These are phyloP conservation scores for Elegia similella DNA, from an alignment of 2,888 invertebrate genomes.

Conservation along the genomic window DNA sequence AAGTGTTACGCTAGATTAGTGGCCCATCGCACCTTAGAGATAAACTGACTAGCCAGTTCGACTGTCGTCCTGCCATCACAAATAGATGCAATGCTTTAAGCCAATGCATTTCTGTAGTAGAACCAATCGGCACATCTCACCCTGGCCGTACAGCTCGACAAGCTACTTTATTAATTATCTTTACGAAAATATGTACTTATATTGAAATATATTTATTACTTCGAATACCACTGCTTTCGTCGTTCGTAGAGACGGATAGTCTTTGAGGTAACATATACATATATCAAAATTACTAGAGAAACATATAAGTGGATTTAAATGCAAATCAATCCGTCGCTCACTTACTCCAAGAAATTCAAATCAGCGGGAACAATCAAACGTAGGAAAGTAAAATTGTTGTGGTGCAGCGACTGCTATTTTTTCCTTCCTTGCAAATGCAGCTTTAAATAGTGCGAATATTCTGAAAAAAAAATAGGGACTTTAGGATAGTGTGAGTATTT, in stretches of 20 bases:
- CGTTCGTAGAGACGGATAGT: constrained; percentile 15
- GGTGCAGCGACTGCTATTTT: constrained; percentile 15
- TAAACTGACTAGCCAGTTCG: constrained; percentile 31
- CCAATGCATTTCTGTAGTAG: constrained; percentile 1
- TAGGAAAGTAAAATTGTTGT: not conserved
- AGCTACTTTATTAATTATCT: constrained; percentile 5
- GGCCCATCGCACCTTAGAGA: constrained; percentile 14
- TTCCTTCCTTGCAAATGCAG: constrained; percentile 21
- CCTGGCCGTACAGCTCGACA: not conserved
- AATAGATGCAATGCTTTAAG: not conserved
- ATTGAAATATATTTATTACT: constrained; percentile 11
- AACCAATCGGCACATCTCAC: constrained; percentile 2
- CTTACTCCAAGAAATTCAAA: constrained; percentile 24
- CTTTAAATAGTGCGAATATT: constrained; percentile 63
- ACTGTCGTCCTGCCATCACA: constrained; percentile 10
- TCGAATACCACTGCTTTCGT: constrained; percentile 8
- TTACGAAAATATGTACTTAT: constrained; percentile 16
- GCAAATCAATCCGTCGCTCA: constrained; percentile 38
- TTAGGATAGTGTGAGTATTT: not conserved
- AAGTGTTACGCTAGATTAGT: no score
- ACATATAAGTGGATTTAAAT: constrained; percentile 47
- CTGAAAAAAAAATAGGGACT: constrained; percentile 49
- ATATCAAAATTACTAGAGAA: constrained; percentile 26
- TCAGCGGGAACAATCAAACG: constrained; percentile 8
- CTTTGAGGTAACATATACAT: constrained; percentile 3